Evolutionary conservation across 2,113 vertebrate genomes (phyloP).

Genomic region (Cyprinus carpio): DNA sequence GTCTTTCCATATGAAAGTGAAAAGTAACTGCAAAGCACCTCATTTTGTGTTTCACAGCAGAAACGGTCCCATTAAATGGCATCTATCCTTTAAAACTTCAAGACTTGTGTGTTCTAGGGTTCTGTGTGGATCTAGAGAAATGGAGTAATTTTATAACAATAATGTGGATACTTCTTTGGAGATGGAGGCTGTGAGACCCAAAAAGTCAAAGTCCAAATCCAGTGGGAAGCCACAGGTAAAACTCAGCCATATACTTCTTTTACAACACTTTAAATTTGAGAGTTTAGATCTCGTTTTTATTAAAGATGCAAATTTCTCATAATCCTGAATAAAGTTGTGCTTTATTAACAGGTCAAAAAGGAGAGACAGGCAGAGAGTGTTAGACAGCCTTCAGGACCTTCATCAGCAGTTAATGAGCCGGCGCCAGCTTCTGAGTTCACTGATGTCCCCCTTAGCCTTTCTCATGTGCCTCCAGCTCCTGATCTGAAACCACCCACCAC

Average conservation of each 20-base stretch:
- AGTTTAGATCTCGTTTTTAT: neutral
- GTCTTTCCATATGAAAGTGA: neutral
- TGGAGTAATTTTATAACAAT: slow-evolving; percentile 16
- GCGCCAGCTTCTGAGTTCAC: slow-evolving; percentile 38
- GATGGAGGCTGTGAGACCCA: slow-evolving; percentile 79
- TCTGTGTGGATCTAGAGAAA: slow-evolving; percentile 30
- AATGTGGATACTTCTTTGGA: slow-evolving; percentile 48
- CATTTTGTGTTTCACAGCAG: neutral
- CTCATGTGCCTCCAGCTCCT: slow-evolving; percentile 57
- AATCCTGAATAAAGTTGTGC: neutral
- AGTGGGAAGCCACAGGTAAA: slow-evolving; percentile 72
- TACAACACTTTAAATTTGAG: neutral
- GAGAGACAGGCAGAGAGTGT: slow-evolving; percentile 67
- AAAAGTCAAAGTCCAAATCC: slow-evolving; percentile 72
- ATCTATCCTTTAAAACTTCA: neutral
- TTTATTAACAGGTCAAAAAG: slow-evolving; percentile 79
- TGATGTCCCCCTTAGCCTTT: slow-evolving; percentile 73
- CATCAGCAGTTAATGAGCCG: slow-evolving; percentile 50
- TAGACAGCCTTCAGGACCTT: slow-evolving; percentile 63
- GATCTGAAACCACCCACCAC: slow-evolving; percentile 22
- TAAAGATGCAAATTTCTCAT: neutral
- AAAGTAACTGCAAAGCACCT: neutral
- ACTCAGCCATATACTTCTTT: neutral
- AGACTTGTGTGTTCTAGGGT: slow-evolving; percentile 27
- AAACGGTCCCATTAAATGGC: neutral